These are phyloP conservation scores for Labia minor DNA, from an alignment of 2,888 invertebrate species.

Conservation along the genomic window DNA sequence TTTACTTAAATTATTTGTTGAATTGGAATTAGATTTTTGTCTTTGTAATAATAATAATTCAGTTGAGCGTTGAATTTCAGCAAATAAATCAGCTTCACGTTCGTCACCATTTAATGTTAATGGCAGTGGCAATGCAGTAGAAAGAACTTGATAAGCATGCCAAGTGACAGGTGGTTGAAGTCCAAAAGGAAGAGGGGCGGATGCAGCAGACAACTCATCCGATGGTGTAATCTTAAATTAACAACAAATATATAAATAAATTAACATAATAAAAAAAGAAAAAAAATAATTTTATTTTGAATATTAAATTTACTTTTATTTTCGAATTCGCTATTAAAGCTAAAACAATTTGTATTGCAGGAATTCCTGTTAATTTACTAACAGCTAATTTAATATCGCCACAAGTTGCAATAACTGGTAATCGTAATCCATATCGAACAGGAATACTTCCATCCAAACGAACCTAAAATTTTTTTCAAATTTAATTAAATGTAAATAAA, in stretches of 20 bases:
- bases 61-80: neutral
- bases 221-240: neutral
- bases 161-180: neutral
- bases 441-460: conserved; percentile 73
- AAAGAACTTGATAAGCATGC: conserved; percentile 1
- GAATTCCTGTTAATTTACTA: conserved; percentile 45
- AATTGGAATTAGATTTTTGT: neutral
- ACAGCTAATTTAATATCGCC: neutral
- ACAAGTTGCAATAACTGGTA: neutral
- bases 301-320: conserved; percentile 40
- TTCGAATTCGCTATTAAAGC: conserved; percentile 62
- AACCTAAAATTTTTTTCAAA: conserved; percentile 44
- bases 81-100: neutral
- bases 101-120: neutral
- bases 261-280: neutral
- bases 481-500: neutral
- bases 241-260: neutral
- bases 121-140: neutral
- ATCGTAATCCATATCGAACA: conserved; percentile 67
- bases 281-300: neutral
- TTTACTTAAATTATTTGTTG: neutral
- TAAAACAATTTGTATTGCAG: conserved; percentile 51
- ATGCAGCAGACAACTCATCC: neutral
- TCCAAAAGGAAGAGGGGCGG: neutral
- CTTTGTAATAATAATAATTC: conserved; percentile 2